A percentile compares a stretch with the other conserved stretches of the same genome.
Evolutionary conservation across 2,113 vertebrate species (phyloP).

Genomic region (Agapornis roseicollis): DNA sequence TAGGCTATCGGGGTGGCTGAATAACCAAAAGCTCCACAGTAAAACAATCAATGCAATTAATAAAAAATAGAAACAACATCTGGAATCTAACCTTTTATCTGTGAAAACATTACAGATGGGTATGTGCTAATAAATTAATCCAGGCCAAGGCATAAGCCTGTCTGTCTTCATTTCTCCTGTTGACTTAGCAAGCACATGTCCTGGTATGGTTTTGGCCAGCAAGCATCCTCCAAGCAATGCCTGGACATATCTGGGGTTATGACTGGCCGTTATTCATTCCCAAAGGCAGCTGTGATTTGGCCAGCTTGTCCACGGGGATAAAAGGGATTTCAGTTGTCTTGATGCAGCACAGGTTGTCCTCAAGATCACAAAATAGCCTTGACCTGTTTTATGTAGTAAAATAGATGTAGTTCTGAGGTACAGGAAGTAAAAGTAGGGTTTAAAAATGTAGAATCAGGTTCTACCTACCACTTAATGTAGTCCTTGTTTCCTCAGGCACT

Average conservation of each 20-base stretch:
- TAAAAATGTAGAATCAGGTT: background rate
- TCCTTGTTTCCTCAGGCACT: background rate
- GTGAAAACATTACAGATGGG: background rate
- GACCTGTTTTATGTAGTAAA: background rate
- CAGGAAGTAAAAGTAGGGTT: background rate
- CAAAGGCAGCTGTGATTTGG: background rate
- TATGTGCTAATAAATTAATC: background rate
- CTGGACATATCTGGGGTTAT: background rate
- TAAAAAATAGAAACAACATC: background rate
- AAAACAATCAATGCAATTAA: background rate
- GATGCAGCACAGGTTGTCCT: background rate
- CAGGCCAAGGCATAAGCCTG: background rate
- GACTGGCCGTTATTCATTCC: background rate
- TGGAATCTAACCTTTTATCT: background rate
- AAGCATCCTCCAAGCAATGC: background rate
- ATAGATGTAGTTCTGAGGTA: background rate
- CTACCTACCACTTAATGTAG: background rate
- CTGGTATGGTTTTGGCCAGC: background rate
- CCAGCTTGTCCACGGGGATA: background rate
- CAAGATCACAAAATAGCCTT: background rate
- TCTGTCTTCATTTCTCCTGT: background rate
- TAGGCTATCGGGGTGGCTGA: background rate
- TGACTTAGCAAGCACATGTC: background rate
- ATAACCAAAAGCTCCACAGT: background rate
- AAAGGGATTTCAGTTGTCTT: background rate